Evolutionary conservation across 2,797 vertebrate genomes (phyloP).

Genomic region (Picus viridis): DNA sequence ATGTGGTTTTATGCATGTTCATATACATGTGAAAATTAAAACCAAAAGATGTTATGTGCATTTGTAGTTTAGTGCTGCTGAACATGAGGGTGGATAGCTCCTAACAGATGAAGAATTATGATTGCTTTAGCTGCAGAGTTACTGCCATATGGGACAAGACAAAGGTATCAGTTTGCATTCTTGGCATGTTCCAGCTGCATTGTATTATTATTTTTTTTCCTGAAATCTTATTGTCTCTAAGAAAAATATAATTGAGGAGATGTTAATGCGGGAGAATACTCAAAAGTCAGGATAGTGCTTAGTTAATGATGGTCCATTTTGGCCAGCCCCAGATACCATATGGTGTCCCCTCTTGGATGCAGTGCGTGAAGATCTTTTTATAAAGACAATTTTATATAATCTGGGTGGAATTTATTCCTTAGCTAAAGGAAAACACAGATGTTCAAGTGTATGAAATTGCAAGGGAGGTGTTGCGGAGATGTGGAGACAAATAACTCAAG

Average conservation of each 20-base stretch:
- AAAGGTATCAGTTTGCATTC: background rate
- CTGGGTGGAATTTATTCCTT: conserved; percentile 59
- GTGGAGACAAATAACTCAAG: conserved; percentile 67
- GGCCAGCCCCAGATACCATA: background rate
- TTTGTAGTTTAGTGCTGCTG: background rate
- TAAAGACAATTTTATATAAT: conserved; percentile 64
- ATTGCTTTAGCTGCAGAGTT: background rate
- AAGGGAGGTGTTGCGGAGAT: conserved; percentile 73
- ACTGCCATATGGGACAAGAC: background rate
- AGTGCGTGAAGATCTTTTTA: conserved; percentile 30
- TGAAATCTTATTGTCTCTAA: background rate
- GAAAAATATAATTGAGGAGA: background rate
- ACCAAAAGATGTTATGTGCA: background rate
- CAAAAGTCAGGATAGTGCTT: background rate
- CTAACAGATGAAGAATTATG: background rate
- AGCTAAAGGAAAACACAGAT: conserved; percentile 68
- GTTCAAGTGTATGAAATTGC: conserved; percentile 66
- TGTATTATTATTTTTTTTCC: background rate
- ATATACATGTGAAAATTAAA: background rate
- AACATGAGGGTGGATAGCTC: background rate
- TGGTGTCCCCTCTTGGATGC: background rate
- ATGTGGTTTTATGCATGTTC: background rate
- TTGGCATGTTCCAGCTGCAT: background rate
- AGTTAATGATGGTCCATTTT: background rate
- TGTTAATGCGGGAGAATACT: background rate